phyloP scores from a whole-genome alignment of 2,888 invertebrate species.

The Drosophila seclusa region DNA sequence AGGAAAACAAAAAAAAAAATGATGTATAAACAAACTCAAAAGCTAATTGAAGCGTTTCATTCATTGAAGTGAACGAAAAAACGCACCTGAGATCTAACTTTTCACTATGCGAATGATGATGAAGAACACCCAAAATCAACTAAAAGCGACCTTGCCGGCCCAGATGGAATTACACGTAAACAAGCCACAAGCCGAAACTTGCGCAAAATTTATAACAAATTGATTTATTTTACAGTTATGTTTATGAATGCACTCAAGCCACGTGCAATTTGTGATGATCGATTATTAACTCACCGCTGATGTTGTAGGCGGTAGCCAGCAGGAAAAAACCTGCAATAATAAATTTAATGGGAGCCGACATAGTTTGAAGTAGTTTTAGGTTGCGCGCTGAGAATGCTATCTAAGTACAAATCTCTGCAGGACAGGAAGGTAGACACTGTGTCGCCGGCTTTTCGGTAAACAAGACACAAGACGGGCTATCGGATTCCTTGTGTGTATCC shows the following conservation, averaged over 20 bases:
- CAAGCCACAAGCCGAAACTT: slow-evolving; percentile 14
- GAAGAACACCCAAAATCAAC: slow-evolving; percentile 29
- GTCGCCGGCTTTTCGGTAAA: slow-evolving; percentile 60
- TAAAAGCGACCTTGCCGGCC: slow-evolving; percentile 57
- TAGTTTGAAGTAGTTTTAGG: slow-evolving; percentile 33
- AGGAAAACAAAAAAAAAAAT: background rate
- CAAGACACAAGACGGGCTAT: slow-evolving; percentile 18
- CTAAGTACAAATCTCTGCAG: slow-evolving; percentile 21
- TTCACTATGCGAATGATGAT: slow-evolving; percentile 12
- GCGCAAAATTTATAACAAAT: slow-evolving; percentile 23
- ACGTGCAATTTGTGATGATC: slow-evolving; percentile 32
- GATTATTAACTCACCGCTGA: slow-evolving; percentile 62
- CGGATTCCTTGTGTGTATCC: slow-evolving; percentile 41
- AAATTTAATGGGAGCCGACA: slow-evolving; percentile 66
- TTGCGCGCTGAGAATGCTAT: slow-evolving; percentile 36
- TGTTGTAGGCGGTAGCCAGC: slow-evolving; percentile 65
- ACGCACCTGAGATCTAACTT: slow-evolving; percentile 35
- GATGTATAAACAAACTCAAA: slow-evolving; percentile 61
- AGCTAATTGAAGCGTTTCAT: slow-evolving; percentile 52
- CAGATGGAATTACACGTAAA: slow-evolving; percentile 66
- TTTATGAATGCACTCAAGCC: slow-evolving; percentile 34
- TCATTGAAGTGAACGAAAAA: slow-evolving; percentile 47
- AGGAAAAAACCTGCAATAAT: slow-evolving; percentile 67
- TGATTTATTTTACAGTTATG: slow-evolving; percentile 20
- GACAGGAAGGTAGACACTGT: slow-evolving; percentile 54